Evolutionary conservation across 2,113 vertebrate genomes (phyloP), one percentile per base, ranked within the genome.

Genomic region (Sterna hirundo): DNA sequence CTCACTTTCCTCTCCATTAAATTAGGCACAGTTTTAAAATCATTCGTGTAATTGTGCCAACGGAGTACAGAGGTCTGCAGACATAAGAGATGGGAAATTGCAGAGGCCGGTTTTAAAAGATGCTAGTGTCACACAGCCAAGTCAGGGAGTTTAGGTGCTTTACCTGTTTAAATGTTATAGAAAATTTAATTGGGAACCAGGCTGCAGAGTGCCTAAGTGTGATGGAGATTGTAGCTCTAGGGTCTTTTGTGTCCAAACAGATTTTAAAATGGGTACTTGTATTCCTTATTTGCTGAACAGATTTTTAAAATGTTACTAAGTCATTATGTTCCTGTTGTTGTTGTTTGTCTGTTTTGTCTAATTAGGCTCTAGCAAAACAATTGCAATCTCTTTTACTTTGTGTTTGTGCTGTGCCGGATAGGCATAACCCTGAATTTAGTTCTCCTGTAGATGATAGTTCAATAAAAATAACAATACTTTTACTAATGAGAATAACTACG

Each of bases 401-500:
- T 64, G n/a, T 47, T 65, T 92, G 29, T 92, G 38, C 62, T 49
- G 40, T 85, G 66, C 68, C 2, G 2, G 72, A 27, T 82, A 54
- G 61, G 54, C 74, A 26, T 68, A 89, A 72, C 47, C 65, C 52
- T 76, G 81, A 72, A 60, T 91, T 76, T 68, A 84, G 74, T 79
- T 83, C 52, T 89, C 68, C 22, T n/a, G 8, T 71, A 82, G 79
- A 64, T 57, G 46, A 8, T 57, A 71, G 55, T 55, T 88, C 78
- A 91, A 77, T 89, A 89, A 87, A 87, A 91, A 83, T 42, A 82
- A 75, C 86, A 71, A 14, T 90, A 72, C 46, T 85, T 93, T 54
- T 83, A 66, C 81, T 91, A 83, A 94, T 76, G 65, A 89, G 62
- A 61, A 58, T 61, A 90, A 65, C 36, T 83, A 9, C n/a, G 32